Percentiles rank a stretch among this genome's conserved stretches.
Evolutionary conservation across 2,888 invertebrate genomes (phyloP).

Genomic region (Cephonodes hylas): DNA sequence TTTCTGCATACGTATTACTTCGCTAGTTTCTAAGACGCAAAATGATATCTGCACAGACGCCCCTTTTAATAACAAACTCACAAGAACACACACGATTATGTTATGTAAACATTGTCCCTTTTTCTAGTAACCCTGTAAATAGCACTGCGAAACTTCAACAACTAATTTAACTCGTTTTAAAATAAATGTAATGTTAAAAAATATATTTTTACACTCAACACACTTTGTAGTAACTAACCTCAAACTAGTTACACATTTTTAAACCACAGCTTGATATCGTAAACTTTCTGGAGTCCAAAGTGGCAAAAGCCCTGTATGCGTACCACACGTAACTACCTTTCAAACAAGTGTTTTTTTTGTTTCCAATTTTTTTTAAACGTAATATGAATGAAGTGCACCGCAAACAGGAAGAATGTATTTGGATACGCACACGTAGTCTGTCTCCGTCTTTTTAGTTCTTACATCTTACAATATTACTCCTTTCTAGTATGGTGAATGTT

Average conservation of each 20-base stretch:
- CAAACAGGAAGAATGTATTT: background rate
- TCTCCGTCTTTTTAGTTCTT: background rate
- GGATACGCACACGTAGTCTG: background rate
- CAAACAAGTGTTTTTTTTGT: background rate
- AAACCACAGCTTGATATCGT: background rate
- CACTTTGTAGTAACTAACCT: background rate
- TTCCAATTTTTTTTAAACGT: background rate
- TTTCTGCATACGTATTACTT: background rate
- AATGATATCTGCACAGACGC: background rate
- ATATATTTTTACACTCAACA: background rate
- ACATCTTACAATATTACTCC: background rate
- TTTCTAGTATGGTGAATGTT: too few relatives aligned
- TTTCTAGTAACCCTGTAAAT: background rate
- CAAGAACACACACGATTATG: background rate
- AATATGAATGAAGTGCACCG: background rate
- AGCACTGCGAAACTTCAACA: background rate
- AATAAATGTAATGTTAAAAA: background rate
- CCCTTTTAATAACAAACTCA: constrained; percentile 1
- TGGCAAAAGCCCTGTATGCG: background rate
- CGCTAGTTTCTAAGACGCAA: background rate
- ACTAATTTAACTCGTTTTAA: background rate
- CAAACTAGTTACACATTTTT: background rate
- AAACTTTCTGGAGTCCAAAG: background rate
- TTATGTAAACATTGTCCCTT: background rate
- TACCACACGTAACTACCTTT: background rate